A percentile compares a stretch with the other conserved stretches of the same genome.
Conservation (phyloP, 2,113 vertebrate species). For the Pongo abelii region DNA sequence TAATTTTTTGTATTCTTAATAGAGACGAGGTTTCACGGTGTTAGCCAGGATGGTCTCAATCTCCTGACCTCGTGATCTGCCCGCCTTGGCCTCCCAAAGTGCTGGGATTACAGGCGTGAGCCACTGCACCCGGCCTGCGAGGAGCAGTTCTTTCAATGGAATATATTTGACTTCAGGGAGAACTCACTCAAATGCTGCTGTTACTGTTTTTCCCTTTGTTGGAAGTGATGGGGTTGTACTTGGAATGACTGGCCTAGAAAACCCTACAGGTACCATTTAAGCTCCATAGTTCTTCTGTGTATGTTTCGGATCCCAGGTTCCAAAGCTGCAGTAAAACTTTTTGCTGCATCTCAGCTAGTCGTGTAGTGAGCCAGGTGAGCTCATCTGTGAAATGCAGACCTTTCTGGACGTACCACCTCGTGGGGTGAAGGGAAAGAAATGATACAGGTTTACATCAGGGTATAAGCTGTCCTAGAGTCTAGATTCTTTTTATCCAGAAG, state of each 20-base stretch:
- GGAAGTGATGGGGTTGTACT: background rate
- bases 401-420: accelerated
- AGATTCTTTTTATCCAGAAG: background rate
- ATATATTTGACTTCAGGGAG: too few species aligned
- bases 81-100: too few species aligned
- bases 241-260: background rate
- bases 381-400: background rate
- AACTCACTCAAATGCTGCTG: background rate
- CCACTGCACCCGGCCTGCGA: too few species aligned
- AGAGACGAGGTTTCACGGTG: too few species aligned
- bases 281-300: background rate
- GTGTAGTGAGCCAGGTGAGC: accelerated
- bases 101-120: too few species aligned
- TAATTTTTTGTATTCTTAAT: too few species aligned
- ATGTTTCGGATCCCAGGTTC: background rate
- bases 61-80: too few species aligned
- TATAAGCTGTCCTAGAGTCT: accelerated
- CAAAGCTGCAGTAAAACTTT: background rate
- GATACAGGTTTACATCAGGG: too few species aligned
- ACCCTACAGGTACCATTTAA: background rate
- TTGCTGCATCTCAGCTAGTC: background rate
- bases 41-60: too few species aligned
- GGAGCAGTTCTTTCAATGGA: background rate
- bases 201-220: background rate
- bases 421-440: too few species aligned